Percentiles rank a stretch among this genome's conserved stretches.
These are phyloP conservation scores for Halichoeres trimaculatus DNA, from an alignment of 2,113 vertebrate genomes.

Conservation along the genomic window DNA sequence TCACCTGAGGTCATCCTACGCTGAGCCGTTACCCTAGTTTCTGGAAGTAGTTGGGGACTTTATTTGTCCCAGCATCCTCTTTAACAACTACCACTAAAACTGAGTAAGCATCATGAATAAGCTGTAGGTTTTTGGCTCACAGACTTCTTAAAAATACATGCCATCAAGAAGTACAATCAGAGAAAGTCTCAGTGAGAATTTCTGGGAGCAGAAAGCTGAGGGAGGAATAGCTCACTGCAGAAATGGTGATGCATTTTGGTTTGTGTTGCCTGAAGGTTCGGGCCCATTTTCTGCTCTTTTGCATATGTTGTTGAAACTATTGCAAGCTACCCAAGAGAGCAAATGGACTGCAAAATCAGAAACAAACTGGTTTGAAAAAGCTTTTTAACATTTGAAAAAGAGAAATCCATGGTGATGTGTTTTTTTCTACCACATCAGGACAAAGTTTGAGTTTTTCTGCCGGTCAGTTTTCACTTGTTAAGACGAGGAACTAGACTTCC, in stretches of 20 bases:
- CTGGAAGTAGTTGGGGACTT: too few relatives aligned
- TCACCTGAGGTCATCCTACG: too few relatives aligned
- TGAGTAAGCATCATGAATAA: neutral
- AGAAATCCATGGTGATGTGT: neutral
- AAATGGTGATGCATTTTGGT: conserved; percentile 2
- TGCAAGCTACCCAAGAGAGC: neutral
- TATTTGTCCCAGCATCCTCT: too few relatives aligned
- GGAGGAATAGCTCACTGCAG: neutral
- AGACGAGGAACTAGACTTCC: neutral
- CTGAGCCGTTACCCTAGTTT: too few relatives aligned
- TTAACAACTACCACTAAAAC: too few relatives aligned
- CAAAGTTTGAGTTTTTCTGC: neutral
- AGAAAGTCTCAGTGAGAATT: neutral
- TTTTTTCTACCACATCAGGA: neutral
- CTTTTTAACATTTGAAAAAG: neutral
- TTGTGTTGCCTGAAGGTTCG: neutral
- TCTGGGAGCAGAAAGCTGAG: neutral
- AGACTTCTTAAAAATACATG: neutral
- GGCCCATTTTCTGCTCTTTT: neutral
- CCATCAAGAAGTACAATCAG: neutral
- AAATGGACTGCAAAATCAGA: neutral
- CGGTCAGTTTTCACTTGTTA: neutral
- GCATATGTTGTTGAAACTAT: neutral
- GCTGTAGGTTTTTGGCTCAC: neutral
- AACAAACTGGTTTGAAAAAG: neutral